Base-by-base conservation (phyloP, 2,113 vertebrate genomes). In the Acrocephalus arundinaceus region DNA sequence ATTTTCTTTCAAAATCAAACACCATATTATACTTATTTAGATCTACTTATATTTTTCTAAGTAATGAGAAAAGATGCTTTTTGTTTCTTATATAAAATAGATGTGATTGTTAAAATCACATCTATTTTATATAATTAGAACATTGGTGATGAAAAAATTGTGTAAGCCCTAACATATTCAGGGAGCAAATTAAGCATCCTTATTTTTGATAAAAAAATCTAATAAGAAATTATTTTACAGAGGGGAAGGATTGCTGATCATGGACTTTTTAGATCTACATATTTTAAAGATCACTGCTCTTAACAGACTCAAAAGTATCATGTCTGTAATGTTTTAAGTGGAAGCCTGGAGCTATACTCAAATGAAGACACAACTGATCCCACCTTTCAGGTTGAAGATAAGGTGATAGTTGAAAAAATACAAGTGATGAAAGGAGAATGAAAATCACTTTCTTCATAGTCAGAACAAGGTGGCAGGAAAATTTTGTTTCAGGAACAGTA, bases 401-500 rank as follows among this genome's bases (percentile, higher is more conserved):
- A 94, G 52, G 48, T 55, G 75, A n/a, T 45, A 59, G 62, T 4
- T 90, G 48, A 86, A 84, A 93, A 96, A 88, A 87, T 35, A 43
- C n/a, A 89, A 73, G 59, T 48, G 72, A 93, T 92, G 68, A 96
- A 96, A 91, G 81, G 20, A 45, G 74, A 95, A 84, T 0, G 14
- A 92, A 96, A 93, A 94, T 37, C 39, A 91, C 45, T 75, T 94
- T 88, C 85, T 96, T 91, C 90, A 79, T 88, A 61, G 79, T 71
- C 58, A 86, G 85, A 93, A 77, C 16, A 52, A 24, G 15, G 35
- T 77, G 45, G 17, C 82, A 92, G 90, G 45, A 63, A 84, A 77
- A 46, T 74, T 76, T 80, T 88, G 6, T 76, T 96, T 93, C 63
- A 59, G 59, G 55, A 80, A 58, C 48, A 43, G 59, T 55, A 87